Evolutionary conservation across 2,797 vertebrate genomes (phyloP).

Genomic region (Cheirogaleus major): DNA sequence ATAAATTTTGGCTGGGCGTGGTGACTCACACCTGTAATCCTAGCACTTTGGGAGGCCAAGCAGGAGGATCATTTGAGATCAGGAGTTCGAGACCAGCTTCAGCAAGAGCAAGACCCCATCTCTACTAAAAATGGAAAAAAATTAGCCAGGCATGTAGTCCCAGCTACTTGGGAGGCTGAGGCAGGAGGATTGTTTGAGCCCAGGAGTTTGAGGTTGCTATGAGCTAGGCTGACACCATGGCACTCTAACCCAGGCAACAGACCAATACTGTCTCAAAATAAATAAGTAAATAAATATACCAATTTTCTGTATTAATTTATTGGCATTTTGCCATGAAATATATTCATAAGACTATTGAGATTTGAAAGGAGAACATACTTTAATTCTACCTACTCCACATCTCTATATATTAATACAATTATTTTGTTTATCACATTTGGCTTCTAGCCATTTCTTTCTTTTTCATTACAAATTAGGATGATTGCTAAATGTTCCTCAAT

Average conservation of each 20-base stretch:
- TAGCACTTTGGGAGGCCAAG: no score
- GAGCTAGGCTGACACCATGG: neutral
- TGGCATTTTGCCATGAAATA: neutral
- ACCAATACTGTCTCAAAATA: neutral
- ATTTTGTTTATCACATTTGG: neutral
- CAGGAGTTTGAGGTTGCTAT: neutral
- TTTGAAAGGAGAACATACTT: conserved; percentile 3
- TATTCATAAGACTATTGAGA: neutral
- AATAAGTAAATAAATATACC: neutral
- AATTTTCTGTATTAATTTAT: neutral
- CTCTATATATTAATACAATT: neutral
- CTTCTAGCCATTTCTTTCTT: neutral
- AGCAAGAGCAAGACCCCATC: no score
- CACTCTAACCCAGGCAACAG: neutral
- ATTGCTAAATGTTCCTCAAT: neutral
- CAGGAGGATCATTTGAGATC: no score
- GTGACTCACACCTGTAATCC: no score
- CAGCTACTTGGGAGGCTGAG: neutral
- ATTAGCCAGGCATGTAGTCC: neutral
- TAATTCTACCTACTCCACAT: neutral
- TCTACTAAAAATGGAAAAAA: no score
- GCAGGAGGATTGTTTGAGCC: neutral
- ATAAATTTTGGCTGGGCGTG: no score
- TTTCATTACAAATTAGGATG: neutral
- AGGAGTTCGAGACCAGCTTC: no score